Evolutionary conservation across 2,888 invertebrate species (phyloP).

Genomic region (Nasonovia ribisnigri): DNA sequence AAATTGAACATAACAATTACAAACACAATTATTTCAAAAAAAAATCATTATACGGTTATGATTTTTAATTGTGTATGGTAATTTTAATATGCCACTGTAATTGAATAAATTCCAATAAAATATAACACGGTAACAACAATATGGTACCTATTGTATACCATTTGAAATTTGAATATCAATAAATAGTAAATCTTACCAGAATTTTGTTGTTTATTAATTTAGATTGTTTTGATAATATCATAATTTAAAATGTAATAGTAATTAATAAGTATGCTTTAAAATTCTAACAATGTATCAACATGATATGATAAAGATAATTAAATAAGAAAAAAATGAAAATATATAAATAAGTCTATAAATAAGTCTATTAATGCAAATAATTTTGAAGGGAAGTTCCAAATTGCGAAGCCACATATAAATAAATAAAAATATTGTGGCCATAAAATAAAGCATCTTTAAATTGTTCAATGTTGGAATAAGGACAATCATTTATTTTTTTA

Average conservation of each 20-base stretch:
- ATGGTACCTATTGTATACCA: background rate
- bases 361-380: background rate
- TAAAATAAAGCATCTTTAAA: background rate
- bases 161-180: background rate
- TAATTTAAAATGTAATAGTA: background rate
- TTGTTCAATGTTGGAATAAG: background rate
- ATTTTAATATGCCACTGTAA: background rate
- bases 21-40: background rate
- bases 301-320: conserved; percentile 14
- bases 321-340: background rate
- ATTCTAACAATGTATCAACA: background rate
- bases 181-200: background rate
- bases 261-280: background rate
- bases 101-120: background rate
- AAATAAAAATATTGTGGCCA: background rate
- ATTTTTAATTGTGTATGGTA: background rate
- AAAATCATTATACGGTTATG: background rate
- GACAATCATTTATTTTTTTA: background rate
- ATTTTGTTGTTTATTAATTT: background rate
- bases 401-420: background rate
- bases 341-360: background rate
- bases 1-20: background rate
- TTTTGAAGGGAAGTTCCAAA: background rate
- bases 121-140: background rate
- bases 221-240: background rate